These are phyloP conservation scores for Charadrius vociferus DNA, from an alignment of 2,113 vertebrate genomes.

Conservation along the genomic window DNA sequence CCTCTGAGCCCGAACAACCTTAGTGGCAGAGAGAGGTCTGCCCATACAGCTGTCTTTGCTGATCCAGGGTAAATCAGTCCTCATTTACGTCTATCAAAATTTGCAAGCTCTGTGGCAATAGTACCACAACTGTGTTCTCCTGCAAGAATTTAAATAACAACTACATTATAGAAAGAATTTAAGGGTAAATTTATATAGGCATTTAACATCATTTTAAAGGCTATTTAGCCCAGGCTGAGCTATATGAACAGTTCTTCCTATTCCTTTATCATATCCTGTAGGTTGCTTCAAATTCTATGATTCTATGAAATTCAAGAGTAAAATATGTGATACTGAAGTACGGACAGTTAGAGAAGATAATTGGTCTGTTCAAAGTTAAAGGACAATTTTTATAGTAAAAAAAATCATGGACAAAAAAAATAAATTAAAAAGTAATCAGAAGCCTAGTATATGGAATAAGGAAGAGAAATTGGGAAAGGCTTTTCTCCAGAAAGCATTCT, in stretches of 20 bases:
- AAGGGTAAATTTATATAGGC: not conserved
- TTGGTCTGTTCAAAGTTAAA: not conserved
- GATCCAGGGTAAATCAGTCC: not conserved
- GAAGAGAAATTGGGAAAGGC: not conserved
- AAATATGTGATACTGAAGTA: not conserved
- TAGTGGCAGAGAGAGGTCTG: not conserved
- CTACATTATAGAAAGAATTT: not conserved
- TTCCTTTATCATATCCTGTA: not conserved
- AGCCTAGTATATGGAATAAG: not conserved
- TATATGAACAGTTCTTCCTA: not conserved
- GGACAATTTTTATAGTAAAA: not conserved
- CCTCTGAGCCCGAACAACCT: not conserved
- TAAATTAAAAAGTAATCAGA: not conserved
- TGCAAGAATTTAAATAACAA: not conserved
- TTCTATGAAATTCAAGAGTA: not conserved
- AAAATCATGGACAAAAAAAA: not conserved
- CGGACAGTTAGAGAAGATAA: not conserved
- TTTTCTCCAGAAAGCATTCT: not conserved
- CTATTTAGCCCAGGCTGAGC: not conserved
- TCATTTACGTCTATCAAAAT: not conserved
- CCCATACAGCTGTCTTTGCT: not conserved
- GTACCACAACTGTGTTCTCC: not conserved
- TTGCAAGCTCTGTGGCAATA: not conserved
- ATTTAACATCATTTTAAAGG: not conserved
- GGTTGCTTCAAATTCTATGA: not conserved